Percentiles rank a stretch among this genome's conserved stretches.
Conservation (phyloP, 2,888 invertebrate genomes). For the Hirtodrosophila confusa region DNA sequence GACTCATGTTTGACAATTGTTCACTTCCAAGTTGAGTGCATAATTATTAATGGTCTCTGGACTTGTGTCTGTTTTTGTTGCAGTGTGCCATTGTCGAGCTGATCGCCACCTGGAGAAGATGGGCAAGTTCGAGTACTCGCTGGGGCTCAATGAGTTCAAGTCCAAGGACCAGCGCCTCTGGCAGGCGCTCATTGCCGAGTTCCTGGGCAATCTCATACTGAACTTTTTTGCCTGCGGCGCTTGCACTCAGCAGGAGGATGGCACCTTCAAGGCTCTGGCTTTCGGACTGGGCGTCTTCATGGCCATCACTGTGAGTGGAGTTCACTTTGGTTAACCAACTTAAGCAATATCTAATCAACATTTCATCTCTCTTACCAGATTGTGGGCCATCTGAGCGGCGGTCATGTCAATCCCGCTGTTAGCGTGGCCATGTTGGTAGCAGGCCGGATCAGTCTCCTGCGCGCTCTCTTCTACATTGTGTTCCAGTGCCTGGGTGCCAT, state of each 20-base stretch:
- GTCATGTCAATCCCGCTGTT: conserved; percentile 97
- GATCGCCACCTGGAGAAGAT: conserved; percentile 60
- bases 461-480: conserved; percentile 91
- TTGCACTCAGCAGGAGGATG: conserved; percentile 86
- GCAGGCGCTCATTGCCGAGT: conserved; percentile 93
- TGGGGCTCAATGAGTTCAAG: conserved; percentile 90
- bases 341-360: too few relatives aligned
- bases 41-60: conserved; percentile 31
- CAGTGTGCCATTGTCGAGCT: conserved; percentile 41
- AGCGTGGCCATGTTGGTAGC: conserved; percentile 91
- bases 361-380: conserved; percentile 85
- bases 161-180: conserved; percentile 88
- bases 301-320: conserved; percentile 88
- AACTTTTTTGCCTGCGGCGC: conserved; percentile 96
- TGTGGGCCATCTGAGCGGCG: conserved; percentile 94
- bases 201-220: conserved; percentile 92
- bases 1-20: conserved; percentile 55
- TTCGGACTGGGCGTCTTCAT: conserved; percentile 95
- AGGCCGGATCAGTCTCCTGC: conserved; percentile 90
- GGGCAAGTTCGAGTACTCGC: conserved; percentile 86
- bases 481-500: conserved; percentile 93
- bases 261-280: conserved; percentile 90
- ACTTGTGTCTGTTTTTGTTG: conserved; percentile 13
- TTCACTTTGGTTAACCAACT: neutral
- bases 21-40: conserved; percentile 41